Evolutionary conservation across 1,140 invertebrate genomes (phyloP), one percentile per base, ranked within the genome.

Genomic region (Zaprionus tsacasi): DNA sequence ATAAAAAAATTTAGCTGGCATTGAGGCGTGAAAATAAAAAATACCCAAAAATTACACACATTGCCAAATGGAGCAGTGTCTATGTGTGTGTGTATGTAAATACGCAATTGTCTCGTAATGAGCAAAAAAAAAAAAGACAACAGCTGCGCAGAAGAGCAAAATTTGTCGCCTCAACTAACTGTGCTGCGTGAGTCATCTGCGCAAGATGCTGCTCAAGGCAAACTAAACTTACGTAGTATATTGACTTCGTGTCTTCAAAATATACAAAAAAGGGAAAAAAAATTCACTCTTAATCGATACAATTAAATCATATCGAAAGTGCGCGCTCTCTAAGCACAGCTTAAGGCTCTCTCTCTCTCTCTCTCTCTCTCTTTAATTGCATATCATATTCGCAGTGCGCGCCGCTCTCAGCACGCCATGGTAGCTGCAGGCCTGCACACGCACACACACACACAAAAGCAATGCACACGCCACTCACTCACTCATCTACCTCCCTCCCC

Each of bases 1-100:
- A 21, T 1, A 21, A 21, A 21, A 21, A 30, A 50, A 50, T 50
- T 21, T 50, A 35, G 55, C 48, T 74, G 80, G 79, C 82, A 87
- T 80, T 87, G 82, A 88, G 76, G 83, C 82, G 83, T 80, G 67
- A 71, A 87, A 73, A 79, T 36, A 59, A 64, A 59, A 64, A 64
- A 86, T 79, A 69, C 10, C 30, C 25, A 15, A 57, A 35, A 80
- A 86, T 15, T 50, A 25, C 45, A 50, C 17, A 50, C 45, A 50
- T 15, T 30, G 81, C 78, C 63, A 66, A 66, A 76, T 70, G 59
- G 61, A 13, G 50, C 80, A 57, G 65, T 52, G 57, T 3, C 15
- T 27, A 10, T 59, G 8, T 43, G 15, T 59, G 8, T 8, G 15
- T 45, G 38, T 58, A 33, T 71, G 15, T 71, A 60, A 71, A 64